Evolutionary conservation across 2,797 vertebrate genomes (phyloP).

Genomic region (Peromyscus melanophrys): DNA sequence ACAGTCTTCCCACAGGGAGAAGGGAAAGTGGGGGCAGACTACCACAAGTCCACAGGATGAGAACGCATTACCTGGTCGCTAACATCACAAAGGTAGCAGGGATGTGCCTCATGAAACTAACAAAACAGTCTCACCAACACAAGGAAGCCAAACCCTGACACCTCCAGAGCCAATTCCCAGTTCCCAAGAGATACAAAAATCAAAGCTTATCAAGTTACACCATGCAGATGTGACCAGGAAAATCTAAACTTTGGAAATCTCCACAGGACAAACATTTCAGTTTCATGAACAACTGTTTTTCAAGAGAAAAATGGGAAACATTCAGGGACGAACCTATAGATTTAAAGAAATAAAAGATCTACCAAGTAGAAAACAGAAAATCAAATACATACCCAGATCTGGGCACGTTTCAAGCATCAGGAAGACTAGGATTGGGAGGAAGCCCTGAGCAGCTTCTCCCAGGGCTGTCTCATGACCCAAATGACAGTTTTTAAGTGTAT

Average conservation of each 20-base stretch:
- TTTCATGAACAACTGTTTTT: not conserved
- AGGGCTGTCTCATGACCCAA: not conserved
- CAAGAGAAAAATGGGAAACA: not conserved
- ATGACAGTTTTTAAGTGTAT: not conserved
- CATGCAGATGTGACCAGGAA: not conserved
- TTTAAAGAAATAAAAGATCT: not conserved
- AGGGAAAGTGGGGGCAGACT: not conserved
- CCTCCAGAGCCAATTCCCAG: not conserved
- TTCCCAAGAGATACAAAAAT: not conserved
- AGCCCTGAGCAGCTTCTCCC: not conserved
- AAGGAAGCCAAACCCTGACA: not conserved
- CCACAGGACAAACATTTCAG: not conserved
- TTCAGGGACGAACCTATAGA: not conserved
- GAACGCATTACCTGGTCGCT: not conserved
- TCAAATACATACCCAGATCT: not conserved
- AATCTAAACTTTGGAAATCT: slow-evolving; percentile 44
- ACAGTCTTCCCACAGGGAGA: not conserved
- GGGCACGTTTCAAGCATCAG: not conserved
- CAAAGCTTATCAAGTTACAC: not conserved
- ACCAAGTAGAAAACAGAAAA: not conserved
- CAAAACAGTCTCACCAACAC: not conserved
- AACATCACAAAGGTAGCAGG: not conserved
- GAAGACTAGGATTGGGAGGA: not conserved
- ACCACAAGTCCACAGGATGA: not conserved
- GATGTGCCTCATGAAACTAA: not conserved